Percentiles rank a stretch among this genome's conserved stretches.
These are phyloP conservation scores for Hipparchia sbordonii DNA, from an alignment of 2,888 invertebrate genomes.

Conservation along the genomic window DNA sequence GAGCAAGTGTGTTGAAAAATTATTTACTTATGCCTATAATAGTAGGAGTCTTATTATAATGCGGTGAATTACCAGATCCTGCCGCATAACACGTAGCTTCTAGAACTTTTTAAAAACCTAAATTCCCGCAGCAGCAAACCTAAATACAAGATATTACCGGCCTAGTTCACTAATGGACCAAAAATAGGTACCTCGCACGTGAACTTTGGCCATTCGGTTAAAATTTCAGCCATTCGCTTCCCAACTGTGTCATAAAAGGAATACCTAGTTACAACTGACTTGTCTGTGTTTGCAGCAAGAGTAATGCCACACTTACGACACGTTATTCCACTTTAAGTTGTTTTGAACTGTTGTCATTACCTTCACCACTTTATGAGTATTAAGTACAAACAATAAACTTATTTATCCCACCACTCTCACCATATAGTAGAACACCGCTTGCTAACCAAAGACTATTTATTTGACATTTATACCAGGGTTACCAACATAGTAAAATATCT, in stretches of 20 bases:
- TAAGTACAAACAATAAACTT: too few relatives aligned
- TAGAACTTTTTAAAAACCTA: not conserved
- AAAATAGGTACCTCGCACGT: not conserved
- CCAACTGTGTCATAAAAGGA: constrained; percentile 13
- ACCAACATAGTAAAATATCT: too few relatives aligned
- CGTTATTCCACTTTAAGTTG: not conserved
- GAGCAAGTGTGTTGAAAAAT: too few relatives aligned
- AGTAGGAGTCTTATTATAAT: too few relatives aligned
- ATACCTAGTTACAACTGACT: constrained; percentile 8
- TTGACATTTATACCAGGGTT: too few relatives aligned
- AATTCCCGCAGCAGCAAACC: too few relatives aligned
- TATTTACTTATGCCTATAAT: too few relatives aligned
- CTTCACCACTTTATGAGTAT: not conserved
- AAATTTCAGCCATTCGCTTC: constrained; percentile 9
- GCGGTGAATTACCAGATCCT: too few relatives aligned
- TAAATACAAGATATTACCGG: not conserved
- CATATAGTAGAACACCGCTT: too few relatives aligned
- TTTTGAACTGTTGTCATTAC: not conserved
- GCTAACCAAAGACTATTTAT: too few relatives aligned
- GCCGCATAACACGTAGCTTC: too few relatives aligned
- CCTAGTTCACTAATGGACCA: constrained; percentile 11
- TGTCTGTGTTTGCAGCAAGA: constrained; percentile 2
- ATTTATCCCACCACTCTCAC: too few relatives aligned
- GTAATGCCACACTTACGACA: not conserved
- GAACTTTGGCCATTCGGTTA: constrained; percentile 16